Conservation (phyloP, 2,113 vertebrate species). For the Tiliqua scincoides region DNA sequence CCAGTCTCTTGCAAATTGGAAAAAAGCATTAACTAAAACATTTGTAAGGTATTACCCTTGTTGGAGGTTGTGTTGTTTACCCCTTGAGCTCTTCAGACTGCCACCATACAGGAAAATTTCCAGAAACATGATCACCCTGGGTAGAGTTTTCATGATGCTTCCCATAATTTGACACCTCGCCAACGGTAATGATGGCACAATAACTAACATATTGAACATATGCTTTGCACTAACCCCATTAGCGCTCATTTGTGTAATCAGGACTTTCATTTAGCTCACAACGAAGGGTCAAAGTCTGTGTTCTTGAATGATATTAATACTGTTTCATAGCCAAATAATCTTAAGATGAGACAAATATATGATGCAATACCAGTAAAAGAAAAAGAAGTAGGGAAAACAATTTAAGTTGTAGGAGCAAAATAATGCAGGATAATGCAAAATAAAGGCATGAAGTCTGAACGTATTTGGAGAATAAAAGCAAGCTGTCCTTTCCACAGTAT, state of each 20-base stretch:
- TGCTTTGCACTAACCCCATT: background rate
- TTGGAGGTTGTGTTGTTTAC: background rate
- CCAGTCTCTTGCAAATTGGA: background rate
- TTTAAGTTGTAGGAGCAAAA: background rate
- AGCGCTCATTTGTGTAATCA: background rate
- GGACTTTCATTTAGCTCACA: background rate
- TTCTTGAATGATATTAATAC: background rate
- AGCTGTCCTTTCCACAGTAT: background rate
- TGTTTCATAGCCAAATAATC: background rate
- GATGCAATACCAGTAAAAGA: background rate
- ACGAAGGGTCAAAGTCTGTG: background rate
- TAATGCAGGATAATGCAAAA: background rate
- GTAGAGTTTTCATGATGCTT: conserved; percentile 20
- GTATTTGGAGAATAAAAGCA: background rate
- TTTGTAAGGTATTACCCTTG: conserved; percentile 6
- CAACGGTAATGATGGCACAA: conserved; percentile 29
- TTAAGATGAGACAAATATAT: background rate
- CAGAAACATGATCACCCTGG: background rate
- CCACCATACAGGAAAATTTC: conserved; percentile 36
- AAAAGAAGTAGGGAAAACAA: background rate
- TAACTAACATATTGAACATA: conserved; percentile 4
- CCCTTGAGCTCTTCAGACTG: conserved; percentile 2
- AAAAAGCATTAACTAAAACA: background rate
- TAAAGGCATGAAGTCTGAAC: background rate
- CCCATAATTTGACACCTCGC: background rate